Evolutionary conservation across 2,797 vertebrate species (phyloP).

Genomic region (Xenops minutus): DNA sequence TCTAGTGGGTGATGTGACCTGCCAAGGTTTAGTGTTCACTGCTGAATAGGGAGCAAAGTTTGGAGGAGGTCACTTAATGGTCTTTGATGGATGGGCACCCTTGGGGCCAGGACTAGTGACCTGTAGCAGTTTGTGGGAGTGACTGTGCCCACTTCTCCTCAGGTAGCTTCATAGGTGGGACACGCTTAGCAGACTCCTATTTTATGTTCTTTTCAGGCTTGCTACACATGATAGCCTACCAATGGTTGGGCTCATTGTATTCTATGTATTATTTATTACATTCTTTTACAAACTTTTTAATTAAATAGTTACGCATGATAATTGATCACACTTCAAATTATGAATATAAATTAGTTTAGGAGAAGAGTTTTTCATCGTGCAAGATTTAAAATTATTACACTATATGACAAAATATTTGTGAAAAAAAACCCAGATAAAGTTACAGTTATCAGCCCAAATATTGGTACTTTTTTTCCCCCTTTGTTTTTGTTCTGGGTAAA

Average conservation of each 20-base stretch:
- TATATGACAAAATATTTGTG: neutral
- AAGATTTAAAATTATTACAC: neutral
- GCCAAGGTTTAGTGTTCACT: neutral
- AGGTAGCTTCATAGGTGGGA: neutral
- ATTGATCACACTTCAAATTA: neutral
- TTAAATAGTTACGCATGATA: neutral
- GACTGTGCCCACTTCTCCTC: neutral
- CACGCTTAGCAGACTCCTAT: neutral
- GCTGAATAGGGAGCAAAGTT: neutral
- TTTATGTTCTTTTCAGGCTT: neutral
- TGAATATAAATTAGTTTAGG: neutral
- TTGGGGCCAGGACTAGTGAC: neutral
- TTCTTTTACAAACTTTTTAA: neutral
- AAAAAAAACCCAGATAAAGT: neutral
- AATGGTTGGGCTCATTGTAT: neutral
- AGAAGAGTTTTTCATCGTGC: neutral
- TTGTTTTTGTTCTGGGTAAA: neutral
- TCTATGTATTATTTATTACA: neutral
- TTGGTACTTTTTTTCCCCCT: neutral
- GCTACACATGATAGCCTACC: neutral
- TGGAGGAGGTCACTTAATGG: neutral
- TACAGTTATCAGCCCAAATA: neutral
- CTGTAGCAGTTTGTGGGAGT: neutral
- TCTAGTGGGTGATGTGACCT: neutral
- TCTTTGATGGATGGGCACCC: neutral